Percentiles rank a stretch among this genome's conserved stretches.
Conservation (phyloP, 2,888 invertebrate species). For the Cyaniris semiargus region DNA sequence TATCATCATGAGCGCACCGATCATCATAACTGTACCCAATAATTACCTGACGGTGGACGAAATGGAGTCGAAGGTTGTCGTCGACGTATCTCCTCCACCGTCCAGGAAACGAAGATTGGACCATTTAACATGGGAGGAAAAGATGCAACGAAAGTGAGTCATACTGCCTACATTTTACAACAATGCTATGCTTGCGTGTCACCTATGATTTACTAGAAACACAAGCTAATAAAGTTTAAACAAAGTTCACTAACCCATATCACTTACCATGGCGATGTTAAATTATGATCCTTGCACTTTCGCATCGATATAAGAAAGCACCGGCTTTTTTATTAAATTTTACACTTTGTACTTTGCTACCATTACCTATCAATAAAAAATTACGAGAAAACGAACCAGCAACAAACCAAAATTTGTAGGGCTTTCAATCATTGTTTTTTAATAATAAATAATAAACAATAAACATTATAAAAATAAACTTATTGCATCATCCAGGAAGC, state of each 20-base stretch:
- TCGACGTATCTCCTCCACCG: slow-evolving; percentile 59
- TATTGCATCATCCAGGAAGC: slow-evolving; percentile 83
- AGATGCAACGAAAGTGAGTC: slow-evolving; percentile 91
- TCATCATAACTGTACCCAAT: slow-evolving; percentile 76
- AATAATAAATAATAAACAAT: not conserved
- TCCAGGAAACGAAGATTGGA: slow-evolving; percentile 87
- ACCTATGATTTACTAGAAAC: not conserved
- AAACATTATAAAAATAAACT: not conserved
- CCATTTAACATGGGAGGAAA: slow-evolving; percentile 92
- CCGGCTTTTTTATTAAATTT: too few relatives aligned
- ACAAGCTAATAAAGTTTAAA: too few relatives aligned
- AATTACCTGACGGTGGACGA: slow-evolving; percentile 69
- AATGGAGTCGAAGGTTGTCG: slow-evolving; percentile 57
- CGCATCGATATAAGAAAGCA: too few relatives aligned
- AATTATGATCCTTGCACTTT: not conserved
- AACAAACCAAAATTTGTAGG: too few relatives aligned
- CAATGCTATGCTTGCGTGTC: slow-evolving; percentile 36
- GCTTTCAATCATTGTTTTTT: too few relatives aligned
- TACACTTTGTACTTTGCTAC: too few relatives aligned
- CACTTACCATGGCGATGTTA: not conserved
- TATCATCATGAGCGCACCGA: slow-evolving; percentile 71
- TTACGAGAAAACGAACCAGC: too few relatives aligned
- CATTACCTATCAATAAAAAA: too few relatives aligned
- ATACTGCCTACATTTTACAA: slow-evolving; percentile 48
- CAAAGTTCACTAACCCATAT: not conserved